A percentile compares a stretch with the other conserved stretches of the same genome.
These are phyloP conservation scores for Synodontis membranacea DNA, from an alignment of 2,113 vertebrate species.

Conservation along the genomic window DNA sequence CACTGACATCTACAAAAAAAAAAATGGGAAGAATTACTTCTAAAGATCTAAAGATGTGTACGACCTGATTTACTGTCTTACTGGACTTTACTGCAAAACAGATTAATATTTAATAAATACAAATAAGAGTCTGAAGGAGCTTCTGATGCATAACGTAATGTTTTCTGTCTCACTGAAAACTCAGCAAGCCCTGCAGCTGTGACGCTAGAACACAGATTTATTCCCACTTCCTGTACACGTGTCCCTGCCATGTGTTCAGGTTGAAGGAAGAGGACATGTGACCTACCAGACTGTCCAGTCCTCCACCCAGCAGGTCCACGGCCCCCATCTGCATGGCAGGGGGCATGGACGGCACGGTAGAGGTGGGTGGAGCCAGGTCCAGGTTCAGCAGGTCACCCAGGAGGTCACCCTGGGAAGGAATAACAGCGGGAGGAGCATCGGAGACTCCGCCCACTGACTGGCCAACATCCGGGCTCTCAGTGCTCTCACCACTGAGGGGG, in stretches of 20 bases:
- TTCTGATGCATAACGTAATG: not conserved
- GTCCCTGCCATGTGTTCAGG: not conserved
- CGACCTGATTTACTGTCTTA: not conserved
- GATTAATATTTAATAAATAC: not conserved
- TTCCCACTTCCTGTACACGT: not conserved
- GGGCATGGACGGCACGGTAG: constrained; percentile 76
- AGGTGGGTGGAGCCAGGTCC: constrained; percentile 84
- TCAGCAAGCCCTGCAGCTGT: too few species aligned
- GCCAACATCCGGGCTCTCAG: constrained; percentile 82
- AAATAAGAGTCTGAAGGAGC: not conserved
- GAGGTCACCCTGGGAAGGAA: constrained; percentile 90
- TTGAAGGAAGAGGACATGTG: constrained; percentile 10
- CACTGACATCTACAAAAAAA: too few species aligned
- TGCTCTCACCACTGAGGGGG: constrained; percentile 78
- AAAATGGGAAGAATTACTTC: too few species aligned
- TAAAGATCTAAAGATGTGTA: too few species aligned
- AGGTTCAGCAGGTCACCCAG: constrained; percentile 94
- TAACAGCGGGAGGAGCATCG: constrained; percentile 82
- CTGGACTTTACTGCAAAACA: not conserved
- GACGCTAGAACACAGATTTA: not conserved
- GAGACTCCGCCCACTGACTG: constrained; percentile 67
- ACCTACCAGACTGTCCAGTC: constrained; percentile 90
- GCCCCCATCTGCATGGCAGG: constrained; percentile 86
- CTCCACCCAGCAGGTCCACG: constrained; percentile 91
- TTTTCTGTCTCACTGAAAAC: too few species aligned